These are phyloP conservation scores for Anguilla japonica DNA, from an alignment of 2,113 vertebrate species.

Conservation along the genomic window DNA sequence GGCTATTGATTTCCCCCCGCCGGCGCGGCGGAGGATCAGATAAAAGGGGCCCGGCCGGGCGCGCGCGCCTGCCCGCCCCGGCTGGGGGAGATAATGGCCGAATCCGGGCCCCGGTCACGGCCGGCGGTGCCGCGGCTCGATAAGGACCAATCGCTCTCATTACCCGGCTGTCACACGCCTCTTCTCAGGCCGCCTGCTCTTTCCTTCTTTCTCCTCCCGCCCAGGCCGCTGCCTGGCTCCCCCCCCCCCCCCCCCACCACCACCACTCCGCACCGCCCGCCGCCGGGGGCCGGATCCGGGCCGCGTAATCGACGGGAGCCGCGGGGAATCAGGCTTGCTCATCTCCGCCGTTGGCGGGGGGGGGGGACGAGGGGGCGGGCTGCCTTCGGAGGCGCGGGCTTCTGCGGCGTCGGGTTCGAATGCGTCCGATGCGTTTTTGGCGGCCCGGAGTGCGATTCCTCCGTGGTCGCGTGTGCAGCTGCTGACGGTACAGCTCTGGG, in stretches of 20 bases:
- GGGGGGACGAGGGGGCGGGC: not conserved
- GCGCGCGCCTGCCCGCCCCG: slow-evolving; percentile 70
- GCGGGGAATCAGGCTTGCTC: slow-evolving; percentile 8
- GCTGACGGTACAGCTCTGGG: not conserved
- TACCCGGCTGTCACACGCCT: slow-evolving; percentile 70
- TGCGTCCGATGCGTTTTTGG: not conserved
- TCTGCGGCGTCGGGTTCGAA: not conserved
- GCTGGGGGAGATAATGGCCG: slow-evolving; percentile 74
- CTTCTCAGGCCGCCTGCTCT: slow-evolving; percentile 60
- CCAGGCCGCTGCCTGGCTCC: slow-evolving; percentile 31
- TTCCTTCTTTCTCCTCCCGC: slow-evolving; percentile 54
- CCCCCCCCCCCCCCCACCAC: not conserved
- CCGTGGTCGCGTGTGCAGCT: not conserved
- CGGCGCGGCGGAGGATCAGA: slow-evolving; percentile 75
- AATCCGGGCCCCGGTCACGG: slow-evolving; percentile 76
- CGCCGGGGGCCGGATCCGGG: slow-evolving; percentile 11
- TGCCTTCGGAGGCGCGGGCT: not conserved
- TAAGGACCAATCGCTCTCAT: slow-evolving; percentile 68
- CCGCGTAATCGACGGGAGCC: slow-evolving; percentile 28
- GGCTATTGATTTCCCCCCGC: slow-evolving; percentile 81
- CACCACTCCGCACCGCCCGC: too few species aligned
- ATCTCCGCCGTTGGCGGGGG: not conserved
- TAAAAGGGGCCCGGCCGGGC: slow-evolving; percentile 75
- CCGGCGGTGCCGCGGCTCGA: slow-evolving; percentile 49
- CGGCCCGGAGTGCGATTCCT: not conserved